phyloP scores from a whole-genome alignment of 1,140 invertebrate species.

The Ganaspis sp. region DNA sequence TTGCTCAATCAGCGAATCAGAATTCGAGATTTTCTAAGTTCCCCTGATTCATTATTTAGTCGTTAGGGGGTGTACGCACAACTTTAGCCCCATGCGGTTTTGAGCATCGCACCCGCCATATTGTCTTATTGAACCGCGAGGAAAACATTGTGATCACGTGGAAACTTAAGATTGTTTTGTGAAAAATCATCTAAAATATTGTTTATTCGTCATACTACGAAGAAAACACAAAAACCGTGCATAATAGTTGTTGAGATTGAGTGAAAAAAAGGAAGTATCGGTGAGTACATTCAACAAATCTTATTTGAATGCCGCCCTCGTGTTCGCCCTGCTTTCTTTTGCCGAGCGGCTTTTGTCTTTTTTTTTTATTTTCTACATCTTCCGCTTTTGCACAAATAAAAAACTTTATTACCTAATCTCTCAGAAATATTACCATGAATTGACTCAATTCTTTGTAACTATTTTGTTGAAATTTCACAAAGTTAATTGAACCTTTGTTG shows the following conservation, averaged over 20 bases:
- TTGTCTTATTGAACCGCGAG: constrained; percentile 54
- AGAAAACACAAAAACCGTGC: background rate
- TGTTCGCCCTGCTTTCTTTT: constrained; percentile 37
- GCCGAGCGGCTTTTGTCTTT: constrained; percentile 43
- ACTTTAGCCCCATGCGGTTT: constrained; percentile 33
- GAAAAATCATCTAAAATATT: constrained; percentile 41
- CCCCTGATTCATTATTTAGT: too few species aligned
- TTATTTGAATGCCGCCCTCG: constrained; percentile 35
- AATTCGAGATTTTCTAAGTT: too few species aligned
- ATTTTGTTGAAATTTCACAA: background rate
- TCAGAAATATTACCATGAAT: background rate
- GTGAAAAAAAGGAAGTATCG: constrained; percentile 12
- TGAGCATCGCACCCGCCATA: constrained; percentile 61
- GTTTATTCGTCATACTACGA: constrained; percentile 34
- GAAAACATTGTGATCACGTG: constrained; percentile 63
- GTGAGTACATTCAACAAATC: constrained; percentile 25
- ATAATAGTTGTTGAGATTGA: background rate
- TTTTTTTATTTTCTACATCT: constrained; percentile 35
- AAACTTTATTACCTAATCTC: background rate
- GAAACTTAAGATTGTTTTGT: constrained; percentile 37
- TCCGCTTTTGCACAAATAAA: background rate
- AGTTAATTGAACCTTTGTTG: background rate
- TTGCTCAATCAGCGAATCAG: too few species aligned
- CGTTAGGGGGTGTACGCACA: too few species aligned
- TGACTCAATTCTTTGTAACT: background rate